These are phyloP conservation scores for Danio tinwini DNA, from an alignment of 2,797 vertebrate species.

Conservation along the genomic window DNA sequence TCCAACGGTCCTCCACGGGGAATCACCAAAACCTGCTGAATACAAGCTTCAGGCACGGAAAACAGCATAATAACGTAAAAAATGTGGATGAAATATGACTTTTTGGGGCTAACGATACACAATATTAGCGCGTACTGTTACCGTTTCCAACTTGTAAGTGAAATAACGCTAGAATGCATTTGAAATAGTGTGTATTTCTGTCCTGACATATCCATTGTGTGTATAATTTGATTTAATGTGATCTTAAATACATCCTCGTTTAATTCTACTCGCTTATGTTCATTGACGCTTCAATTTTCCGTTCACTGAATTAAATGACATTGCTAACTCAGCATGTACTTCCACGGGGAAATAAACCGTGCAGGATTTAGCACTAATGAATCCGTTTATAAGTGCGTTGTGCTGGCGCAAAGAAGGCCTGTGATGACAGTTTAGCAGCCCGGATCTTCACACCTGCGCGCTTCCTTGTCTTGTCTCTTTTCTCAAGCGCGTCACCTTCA, in stretches of 20 bases:
- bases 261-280: background rate
- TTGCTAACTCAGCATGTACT: background rate
- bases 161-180: background rate
- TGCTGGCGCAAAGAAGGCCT: background rate
- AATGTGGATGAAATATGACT: background rate
- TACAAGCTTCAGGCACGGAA: background rate
- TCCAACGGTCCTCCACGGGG: background rate
- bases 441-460: constrained; percentile 17
- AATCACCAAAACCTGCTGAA: background rate
- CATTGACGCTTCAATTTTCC: background rate
- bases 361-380: background rate
- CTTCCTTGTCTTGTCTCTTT: constrained; percentile 2
- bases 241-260: no score
- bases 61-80: background rate
- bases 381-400: background rate
- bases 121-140: background rate
- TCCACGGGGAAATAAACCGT: no score
- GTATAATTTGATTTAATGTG: background rate
- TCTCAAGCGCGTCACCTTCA: background rate
- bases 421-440: background rate
- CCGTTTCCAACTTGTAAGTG: background rate
- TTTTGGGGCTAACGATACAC: background rate
- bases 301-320: background rate
- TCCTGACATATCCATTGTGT: background rate
- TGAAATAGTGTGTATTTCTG: background rate